A percentile compares a stretch with the other conserved stretches of the same genome.
Evolutionary conservation across 2,113 vertebrate genomes (phyloP).

Genomic region (Perccottus glenii): DNA sequence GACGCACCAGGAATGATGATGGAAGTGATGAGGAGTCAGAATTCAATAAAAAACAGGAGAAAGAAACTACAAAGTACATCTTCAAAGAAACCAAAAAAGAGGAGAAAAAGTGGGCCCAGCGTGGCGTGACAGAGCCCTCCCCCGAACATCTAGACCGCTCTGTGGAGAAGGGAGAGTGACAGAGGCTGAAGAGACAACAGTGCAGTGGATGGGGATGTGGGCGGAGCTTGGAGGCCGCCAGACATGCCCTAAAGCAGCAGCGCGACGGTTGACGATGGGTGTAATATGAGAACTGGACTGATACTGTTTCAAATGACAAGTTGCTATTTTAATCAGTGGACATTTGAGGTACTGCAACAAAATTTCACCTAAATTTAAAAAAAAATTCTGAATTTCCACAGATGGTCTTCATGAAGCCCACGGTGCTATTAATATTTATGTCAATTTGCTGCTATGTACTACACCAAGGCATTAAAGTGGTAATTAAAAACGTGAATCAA

Average conservation of each 20-base stretch:
- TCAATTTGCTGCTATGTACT: no score
- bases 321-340: no score
- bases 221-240: background rate
- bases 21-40: constrained; percentile 88
- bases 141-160: constrained; percentile 61
- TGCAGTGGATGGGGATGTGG: constrained; percentile 2
- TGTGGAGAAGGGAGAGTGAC: constrained; percentile 29
- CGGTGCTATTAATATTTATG: no score
- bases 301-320: no score
- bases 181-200: background rate
- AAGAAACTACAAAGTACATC: constrained; percentile 63
- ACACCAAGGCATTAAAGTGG: no score
- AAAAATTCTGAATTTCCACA: no score
- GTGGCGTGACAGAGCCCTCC: constrained; percentile 79
- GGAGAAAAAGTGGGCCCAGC: constrained; percentile 73
- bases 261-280: background rate
- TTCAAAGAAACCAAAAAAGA: constrained; percentile 61
- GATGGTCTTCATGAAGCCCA: no score
- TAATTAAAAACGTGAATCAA: no score
- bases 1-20: constrained; percentile 94
- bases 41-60: constrained; percentile 77
- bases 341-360: no score
- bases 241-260: background rate
- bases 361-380: no score
- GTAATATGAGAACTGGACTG: constrained; percentile 2